These are phyloP conservation scores for Lasioglossum calceatum DNA, from an alignment of 2,888 invertebrate species.

Conservation along the genomic window DNA sequence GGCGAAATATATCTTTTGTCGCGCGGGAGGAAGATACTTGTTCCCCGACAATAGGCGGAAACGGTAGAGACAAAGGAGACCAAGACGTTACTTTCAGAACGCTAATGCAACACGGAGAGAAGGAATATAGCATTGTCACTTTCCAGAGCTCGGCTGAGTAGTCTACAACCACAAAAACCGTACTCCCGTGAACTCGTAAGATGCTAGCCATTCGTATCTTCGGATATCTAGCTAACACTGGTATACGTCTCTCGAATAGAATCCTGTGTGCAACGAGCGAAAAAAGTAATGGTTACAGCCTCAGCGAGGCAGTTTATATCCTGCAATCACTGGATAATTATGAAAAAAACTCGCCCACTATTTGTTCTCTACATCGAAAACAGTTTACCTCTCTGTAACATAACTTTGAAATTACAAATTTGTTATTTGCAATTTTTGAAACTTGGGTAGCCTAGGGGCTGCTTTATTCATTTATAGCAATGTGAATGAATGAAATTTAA, in stretches of 20 bases:
- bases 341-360: not conserved
- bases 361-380: not conserved
- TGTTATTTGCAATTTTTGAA: not conserved
- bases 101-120: conserved; percentile 49
- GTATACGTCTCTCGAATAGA: conserved; percentile 24
- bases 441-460: not conserved
- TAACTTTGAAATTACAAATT: not conserved
- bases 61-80: conserved; percentile 32
- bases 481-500: not conserved
- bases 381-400: not conserved
- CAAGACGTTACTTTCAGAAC: conserved; percentile 35
- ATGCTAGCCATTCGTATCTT: conserved; percentile 36
- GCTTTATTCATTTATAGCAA: not conserved
- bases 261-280: not conserved
- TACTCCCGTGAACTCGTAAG: conserved; percentile 22
- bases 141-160: conserved; percentile 1
- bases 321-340: not conserved
- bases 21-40: conserved; percentile 21
- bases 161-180: conserved; percentile 39
- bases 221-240: conserved; percentile 22
- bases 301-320: not conserved
- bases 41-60: conserved; percentile 34
- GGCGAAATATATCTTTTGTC: conserved; percentile 45
- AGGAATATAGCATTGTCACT: conserved; percentile 45
- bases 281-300: not conserved